Evolutionary conservation across 2,113 vertebrate species (phyloP), one percentile per base, ranked within the genome.

Genomic region (Coracopsis vasa): DNA sequence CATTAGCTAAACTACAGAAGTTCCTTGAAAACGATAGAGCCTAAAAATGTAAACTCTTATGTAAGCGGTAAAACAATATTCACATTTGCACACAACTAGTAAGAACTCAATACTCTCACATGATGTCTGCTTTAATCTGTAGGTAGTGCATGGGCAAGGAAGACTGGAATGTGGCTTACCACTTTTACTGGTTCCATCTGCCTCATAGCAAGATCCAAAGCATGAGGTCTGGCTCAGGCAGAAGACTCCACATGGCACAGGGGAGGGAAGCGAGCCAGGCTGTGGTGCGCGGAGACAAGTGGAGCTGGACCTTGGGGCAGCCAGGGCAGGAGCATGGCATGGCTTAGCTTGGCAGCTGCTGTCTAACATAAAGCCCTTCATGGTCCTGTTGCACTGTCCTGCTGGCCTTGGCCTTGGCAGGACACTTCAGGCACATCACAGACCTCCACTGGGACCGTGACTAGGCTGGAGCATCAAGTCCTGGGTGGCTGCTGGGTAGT

Each of bases 341-440:
- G n/a, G 20, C 41, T 29, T 15, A 15, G 13, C 33, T 58, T 58
- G 56, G 48, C 58, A 88, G 65, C 39, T 0, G 2, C 61, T 67
- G 20, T 18, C 24, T 73, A 33, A 20, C 5, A 10, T 35, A 24
- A 56, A 64, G n/a, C 23, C 31, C 16, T 45, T 45, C 10, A 6
- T 27, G 44, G 6, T 44, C 28, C 18, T 58, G 4, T n/a, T 29
- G 47, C 13, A 7, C 33, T 33, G 29, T 58, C 17, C 8, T 0
- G 2, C 47, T 72, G 45, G 41, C 66, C 79, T 16, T 24, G 60
- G 33, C 44, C 25, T 21, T 50, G 21, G 20, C 96, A 99, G 99
- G 98, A 21, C 96, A 79, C 60, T 99, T 99, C 88, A 99, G 99
- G 98, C 98, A 99, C 92, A 97, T 99, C 92, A 97, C 98, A 60